A percentile compares a stretch with the other conserved stretches of the same genome.
phyloP scores from a whole-genome alignment of 1,140 invertebrate genomes.

The Aphis gossypii region DNA sequence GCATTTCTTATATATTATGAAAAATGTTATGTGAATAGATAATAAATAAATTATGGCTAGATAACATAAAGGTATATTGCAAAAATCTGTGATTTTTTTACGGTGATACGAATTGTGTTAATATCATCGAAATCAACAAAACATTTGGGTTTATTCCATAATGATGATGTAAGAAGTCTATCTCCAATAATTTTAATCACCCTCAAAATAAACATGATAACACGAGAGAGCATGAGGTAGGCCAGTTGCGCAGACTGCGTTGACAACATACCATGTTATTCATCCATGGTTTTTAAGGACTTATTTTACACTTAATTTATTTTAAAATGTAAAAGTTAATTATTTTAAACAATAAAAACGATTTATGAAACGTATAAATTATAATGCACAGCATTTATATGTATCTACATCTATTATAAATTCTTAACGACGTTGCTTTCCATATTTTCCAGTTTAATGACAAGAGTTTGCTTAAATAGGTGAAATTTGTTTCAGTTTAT shows the following conservation, averaged over 20 bases:
- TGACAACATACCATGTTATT: too few relatives aligned
- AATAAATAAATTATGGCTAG: background rate
- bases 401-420: background rate
- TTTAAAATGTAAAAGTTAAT: background rate
- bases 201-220: too few relatives aligned
- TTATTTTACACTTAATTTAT: background rate
- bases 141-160: too few relatives aligned
- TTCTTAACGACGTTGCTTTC: background rate
- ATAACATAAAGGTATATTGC: too few relatives aligned
- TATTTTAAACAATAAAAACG: background rate
- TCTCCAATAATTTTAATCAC: too few relatives aligned
- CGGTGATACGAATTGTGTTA: too few relatives aligned
- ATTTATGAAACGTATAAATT: background rate
- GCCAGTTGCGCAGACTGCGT: too few relatives aligned
- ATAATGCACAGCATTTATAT: background rate
- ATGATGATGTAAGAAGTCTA: too few relatives aligned
- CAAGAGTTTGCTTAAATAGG: background rate
- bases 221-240: too few relatives aligned
- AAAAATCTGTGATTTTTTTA: too few relatives aligned
- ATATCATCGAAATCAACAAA: too few relatives aligned
- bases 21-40: background rate
- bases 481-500: conserved; percentile 31
- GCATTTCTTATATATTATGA: background rate
- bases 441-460: background rate
- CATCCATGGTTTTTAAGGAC: background rate